Base-by-base conservation (phyloP, 2,113 vertebrate genomes). In the Ageneiosus marmoratus region DNA sequence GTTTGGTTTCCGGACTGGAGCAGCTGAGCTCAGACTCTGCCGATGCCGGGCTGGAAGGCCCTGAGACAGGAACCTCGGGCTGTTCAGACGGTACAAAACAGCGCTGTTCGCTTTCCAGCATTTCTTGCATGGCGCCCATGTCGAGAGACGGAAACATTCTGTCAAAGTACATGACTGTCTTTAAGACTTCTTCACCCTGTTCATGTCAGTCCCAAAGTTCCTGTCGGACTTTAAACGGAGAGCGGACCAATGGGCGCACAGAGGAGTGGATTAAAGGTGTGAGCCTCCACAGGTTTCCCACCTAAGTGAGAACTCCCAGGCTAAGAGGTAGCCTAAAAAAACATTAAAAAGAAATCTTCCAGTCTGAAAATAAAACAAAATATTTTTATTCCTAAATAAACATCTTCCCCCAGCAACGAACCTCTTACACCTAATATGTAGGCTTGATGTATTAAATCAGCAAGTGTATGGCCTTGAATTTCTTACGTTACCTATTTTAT, bases 1-100 rank as follows among this genome's bases (percentile, higher is more conserved):
- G 87, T 88, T 93, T 96, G 46, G 92, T 90, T 34, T 95, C 95
- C 10, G 96, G 96, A 89, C 96, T 96, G 79, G 91, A 91, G 84
- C 93, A 91, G 87, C 94, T 95, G 88, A 83, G 79, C 58, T 85
- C 86, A 8, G 93, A 94, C 32, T 88, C 90, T 2, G 90, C 87
- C 1, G 94, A 94, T 80, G 88, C 56, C 29, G 94, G 93, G 76
- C 94, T 93, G 67, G 89, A 83, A 0, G 92, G 91, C 0, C 80
- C 89, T 0, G 91, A 90, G 41, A 83, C 41, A 60, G 76, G 85
- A 48, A 62, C 16, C 79, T 91, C 90, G 34, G 72, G 62, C 62
- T 74, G 85, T 1, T 76, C 72, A 32, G 74, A 70, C 6, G 83
- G 34, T 37, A 63, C 29, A 51, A 75, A 83, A 55, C 75, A 79